Base-by-base conservation (phyloP, 2,113 vertebrate species). In the Lophius piscatorius region DNA sequence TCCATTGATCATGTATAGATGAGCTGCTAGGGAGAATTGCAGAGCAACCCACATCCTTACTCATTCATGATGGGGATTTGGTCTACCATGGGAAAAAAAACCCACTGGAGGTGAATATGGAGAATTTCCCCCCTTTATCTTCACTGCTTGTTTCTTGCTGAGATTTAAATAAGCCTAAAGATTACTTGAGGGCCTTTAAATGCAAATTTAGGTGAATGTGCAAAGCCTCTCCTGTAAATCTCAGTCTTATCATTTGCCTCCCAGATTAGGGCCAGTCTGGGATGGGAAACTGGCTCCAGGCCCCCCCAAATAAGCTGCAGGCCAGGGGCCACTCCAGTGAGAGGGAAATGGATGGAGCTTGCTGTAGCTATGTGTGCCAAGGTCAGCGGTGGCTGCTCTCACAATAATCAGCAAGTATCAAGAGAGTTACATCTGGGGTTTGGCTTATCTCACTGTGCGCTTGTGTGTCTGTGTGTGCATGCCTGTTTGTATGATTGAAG, bases 131-230 rank as follows among this genome's bases (percentile, higher is more conserved):
- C 29, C 46, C 51, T 65, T 66, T 29, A 49, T 76, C 39, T 76
- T 63, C 66, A 41, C 50, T 74, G 66, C 74, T 61, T 72, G 64
- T 88, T 84, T 89, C 90, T 91, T 86, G 81, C 87, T 88, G 84
- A 86, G 87, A 90, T 91, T 93, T 85, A 82, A 91, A 91, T 90
- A 90, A 91, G 73, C 84, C 83, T 77, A 78, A 82, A 89, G 88
- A 91, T 89, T 89, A 88, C 89, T 91, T 83, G 67, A 86, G 81
- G 89, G 87, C 81, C 83, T 91, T 89, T 88, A 87, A 91, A 91
- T 92, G 87, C 83, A 91, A 92, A 92, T 89, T 75, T 84, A 61
- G 71, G 70, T 64, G 75, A 84, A 74, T 66, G 73, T 74, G 80
- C 62, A 87, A 88, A 86, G 85, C 83, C 63, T 65, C 71, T 82